Base-by-base conservation (phyloP, 2,888 invertebrate genomes). In the Branchipolynoe longqiensis region DNA sequence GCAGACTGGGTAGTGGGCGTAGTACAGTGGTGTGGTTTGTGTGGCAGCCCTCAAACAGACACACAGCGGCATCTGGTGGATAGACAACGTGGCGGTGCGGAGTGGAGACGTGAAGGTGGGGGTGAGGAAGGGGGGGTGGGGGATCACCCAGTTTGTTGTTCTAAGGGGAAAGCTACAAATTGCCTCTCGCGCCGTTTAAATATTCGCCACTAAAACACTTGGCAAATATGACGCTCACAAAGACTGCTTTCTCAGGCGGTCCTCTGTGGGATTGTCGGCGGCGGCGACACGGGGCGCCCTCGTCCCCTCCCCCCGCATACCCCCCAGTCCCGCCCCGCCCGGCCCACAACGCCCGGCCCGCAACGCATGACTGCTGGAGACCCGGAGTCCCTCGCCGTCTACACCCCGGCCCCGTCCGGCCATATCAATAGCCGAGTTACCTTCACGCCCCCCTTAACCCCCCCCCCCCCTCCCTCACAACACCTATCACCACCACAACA, bases 401-500 rank as follows among this genome's bases (percentile, higher is more conserved):
- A 69, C 69, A 33, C 69, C 38, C n/a, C 14, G 14, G 14, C 36
- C 38, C 12, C 36, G 1, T 1, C 18, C 3, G 36, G 33, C 69
- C 1, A 18, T 69, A 69, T 69, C 69, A 69, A 69, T 69, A 38
- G 36, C 33, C 18, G 69, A 69, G 69, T 69, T 69, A 69, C 69
- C n/a, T 69, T 33, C 33, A 2, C 25, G 69, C 14, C 14, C 62
- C 31, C 56, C 62, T 31, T 14, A 31, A 62, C 56, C 56, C 25
- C 62, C 31, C n/a, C n/a, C n/a, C n/a, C n/a, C n/a, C n/a, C n/a
- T n/a, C n/a, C n/a, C n/a, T n/a, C n/a, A n/a, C n/a, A n/a, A n/a
- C n/a, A n/a, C n/a, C n/a, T n/a, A n/a, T n/a, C n/a, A n/a, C n/a
- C n/a, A n/a, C n/a, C n/a, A n/a, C n/a, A n/a, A n/a, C n/a, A n/a